Percentiles rank a stretch among this genome's conserved stretches.
phyloP scores from a whole-genome alignment of 2,888 invertebrate species.

The Napeogenes sylphis region DNA sequence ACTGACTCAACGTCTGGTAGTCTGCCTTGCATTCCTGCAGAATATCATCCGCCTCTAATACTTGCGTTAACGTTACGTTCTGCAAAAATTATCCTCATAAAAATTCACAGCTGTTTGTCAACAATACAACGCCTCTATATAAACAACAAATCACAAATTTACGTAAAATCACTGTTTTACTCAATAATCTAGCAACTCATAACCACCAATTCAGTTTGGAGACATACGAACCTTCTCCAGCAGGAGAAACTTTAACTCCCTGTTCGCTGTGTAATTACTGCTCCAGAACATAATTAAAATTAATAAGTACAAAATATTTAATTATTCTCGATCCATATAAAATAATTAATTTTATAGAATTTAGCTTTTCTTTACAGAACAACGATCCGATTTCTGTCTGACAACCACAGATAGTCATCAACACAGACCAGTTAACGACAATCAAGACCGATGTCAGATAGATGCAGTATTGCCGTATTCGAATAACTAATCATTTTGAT shows the following conservation, averaged over 20 bases:
- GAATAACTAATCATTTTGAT: not conserved
- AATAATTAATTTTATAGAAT: constrained; percentile 56
- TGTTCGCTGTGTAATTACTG: constrained; percentile 83
- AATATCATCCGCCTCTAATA: constrained; percentile 96
- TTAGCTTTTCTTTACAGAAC: constrained; percentile 57
- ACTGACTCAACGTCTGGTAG: constrained; percentile 93
- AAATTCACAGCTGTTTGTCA: constrained; percentile 1
- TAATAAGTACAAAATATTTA: constrained; percentile 59
- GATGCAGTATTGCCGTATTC: constrained; percentile 5
- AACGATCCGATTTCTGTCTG: constrained; percentile 67
- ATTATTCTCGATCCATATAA: constrained; percentile 71
- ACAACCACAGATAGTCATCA: constrained; percentile 38
- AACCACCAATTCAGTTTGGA: constrained; percentile 74
- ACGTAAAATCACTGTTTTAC: constrained; percentile 23
- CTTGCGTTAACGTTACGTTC: constrained; percentile 93
- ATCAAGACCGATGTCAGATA: constrained; percentile 11
- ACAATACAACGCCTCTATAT: not conserved
- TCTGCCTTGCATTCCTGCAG: constrained; percentile 96
- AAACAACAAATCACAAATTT: not conserved
- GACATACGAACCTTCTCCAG: constrained; percentile 83
- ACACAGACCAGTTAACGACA: constrained; percentile 12
- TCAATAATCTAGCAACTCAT: constrained; percentile 43
- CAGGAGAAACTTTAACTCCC: constrained; percentile 86
- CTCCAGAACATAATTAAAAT: constrained; percentile 88
- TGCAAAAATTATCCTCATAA: constrained; percentile 62